phyloP scores from a whole-genome alignment of 2,888 invertebrate genomes.

The Acholoe squamosa region DNA sequence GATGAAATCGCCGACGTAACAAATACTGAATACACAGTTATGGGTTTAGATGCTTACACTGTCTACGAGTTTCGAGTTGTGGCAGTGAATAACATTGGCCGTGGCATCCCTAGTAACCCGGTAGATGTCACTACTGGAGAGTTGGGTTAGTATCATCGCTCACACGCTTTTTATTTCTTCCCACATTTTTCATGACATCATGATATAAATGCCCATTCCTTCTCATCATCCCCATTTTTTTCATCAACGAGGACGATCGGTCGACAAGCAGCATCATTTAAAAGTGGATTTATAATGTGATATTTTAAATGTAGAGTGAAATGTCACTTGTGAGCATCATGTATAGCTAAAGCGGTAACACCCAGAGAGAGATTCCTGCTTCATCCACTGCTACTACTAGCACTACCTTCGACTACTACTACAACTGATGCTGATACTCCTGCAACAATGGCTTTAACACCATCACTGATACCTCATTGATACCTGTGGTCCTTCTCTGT shows the following conservation, averaged over 20 bases:
- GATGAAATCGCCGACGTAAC: constrained; percentile 96
- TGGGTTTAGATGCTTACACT: constrained; percentile 92
- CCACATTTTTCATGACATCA: background rate
- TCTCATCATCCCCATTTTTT: background rate
- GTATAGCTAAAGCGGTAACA: background rate
- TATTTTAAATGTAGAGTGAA: background rate
- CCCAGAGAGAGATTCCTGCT: background rate
- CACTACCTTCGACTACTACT: background rate
- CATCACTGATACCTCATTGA: background rate
- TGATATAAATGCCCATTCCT: constrained; percentile 36
- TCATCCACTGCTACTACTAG: constrained; percentile 13
- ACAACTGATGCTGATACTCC: background rate
- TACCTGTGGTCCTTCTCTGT: background rate
- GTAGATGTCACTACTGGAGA: constrained; percentile 97
- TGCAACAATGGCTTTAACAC: background rate
- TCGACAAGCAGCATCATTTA: background rate
- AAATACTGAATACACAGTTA: constrained; percentile 94
- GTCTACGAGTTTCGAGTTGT: constrained; percentile 98
- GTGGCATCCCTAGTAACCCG: constrained; percentile 94
- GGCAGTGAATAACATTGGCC: constrained; percentile 96
- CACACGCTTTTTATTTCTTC: constrained; percentile 62
- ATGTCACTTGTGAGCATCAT: constrained; percentile 50
- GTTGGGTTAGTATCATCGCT: constrained; percentile 89
- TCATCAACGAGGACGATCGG: background rate
- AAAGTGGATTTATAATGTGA: background rate